Percentiles rank a stretch among this genome's conserved stretches.
Conservation (phyloP, 1,140 invertebrate genomes). For the Cephus cinctus region DNA sequence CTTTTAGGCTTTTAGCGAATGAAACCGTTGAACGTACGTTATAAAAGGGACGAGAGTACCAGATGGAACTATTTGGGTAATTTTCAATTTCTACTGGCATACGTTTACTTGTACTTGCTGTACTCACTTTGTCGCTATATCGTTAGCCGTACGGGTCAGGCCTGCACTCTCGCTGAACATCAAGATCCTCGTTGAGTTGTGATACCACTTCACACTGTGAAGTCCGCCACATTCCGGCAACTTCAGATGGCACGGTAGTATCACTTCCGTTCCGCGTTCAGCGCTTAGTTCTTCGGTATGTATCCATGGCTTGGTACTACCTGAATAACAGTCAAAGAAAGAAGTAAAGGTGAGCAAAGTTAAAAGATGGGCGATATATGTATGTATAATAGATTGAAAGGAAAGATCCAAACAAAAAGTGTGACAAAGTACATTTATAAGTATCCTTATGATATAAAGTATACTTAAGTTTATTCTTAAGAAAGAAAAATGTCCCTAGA, state of each 20-base stretch:
- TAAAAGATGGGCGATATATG: no score
- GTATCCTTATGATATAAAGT: no score
- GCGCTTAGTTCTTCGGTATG: slow-evolving; percentile 48
- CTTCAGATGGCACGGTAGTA: slow-evolving; percentile 74
- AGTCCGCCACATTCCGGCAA: slow-evolving; percentile 74
- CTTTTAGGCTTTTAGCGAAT: no score
- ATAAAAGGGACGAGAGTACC: no score
- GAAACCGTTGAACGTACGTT: no score
- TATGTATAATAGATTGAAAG: no score
- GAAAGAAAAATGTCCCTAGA: background rate
- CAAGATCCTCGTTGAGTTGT: slow-evolving; percentile 76
- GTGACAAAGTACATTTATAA: no score
- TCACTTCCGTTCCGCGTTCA: slow-evolving; percentile 66
- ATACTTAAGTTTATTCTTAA: no score
- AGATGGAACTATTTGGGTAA: no score
- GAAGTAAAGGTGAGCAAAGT: background rate
- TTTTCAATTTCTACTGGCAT: no score
- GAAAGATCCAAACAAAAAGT: no score
- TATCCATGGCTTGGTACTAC: slow-evolving; percentile 49
- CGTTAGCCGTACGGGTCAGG: slow-evolving; percentile 71
- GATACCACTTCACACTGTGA: slow-evolving; percentile 90
- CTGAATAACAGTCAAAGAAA: slow-evolving; percentile 36
- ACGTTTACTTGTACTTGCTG: background rate
- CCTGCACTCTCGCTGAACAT: slow-evolving; percentile 77
- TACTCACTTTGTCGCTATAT: slow-evolving; percentile 72